These are phyloP conservation scores for Genyomyrus donnyi DNA, from an alignment of 2,113 vertebrate species.

Conservation along the genomic window DNA sequence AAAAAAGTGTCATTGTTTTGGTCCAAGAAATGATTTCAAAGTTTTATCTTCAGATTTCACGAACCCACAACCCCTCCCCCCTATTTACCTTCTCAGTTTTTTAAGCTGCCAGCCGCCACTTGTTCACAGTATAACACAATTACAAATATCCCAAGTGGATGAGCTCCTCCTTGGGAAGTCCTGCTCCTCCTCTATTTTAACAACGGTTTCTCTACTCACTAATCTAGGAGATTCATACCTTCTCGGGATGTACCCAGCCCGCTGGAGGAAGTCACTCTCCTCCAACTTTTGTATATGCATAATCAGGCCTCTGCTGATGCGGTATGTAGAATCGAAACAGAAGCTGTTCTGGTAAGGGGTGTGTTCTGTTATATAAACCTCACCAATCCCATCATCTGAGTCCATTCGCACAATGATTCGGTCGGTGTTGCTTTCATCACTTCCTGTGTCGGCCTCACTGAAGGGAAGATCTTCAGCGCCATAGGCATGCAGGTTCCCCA, in stretches of 20 bases:
- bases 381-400: not conserved
- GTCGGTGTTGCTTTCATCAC: not conserved
- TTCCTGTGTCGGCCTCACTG: not conserved
- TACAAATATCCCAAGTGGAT: not conserved
- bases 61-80: not conserved
- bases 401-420: slow-evolving; percentile 12
- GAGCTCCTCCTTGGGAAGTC: not conserved
- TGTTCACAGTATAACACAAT: not conserved
- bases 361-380: slow-evolving; percentile 11
- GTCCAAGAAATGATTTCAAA: not conserved
- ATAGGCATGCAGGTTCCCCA: not conserved
- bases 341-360: not conserved
- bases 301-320: not conserved
- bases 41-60: not conserved
- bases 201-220: too few relatives aligned
- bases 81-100: not conserved
- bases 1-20: not conserved
- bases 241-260: not conserved
- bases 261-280: not conserved
- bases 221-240: not conserved
- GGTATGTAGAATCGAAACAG: not conserved
- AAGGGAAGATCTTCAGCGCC: not conserved
- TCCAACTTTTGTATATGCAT: not conserved
- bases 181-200: not conserved
- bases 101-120: not conserved